Evolutionary conservation across 2,888 invertebrate species (phyloP), one percentile per base, ranked within the genome.

Genomic region (Pseudoips prasinana): DNA sequence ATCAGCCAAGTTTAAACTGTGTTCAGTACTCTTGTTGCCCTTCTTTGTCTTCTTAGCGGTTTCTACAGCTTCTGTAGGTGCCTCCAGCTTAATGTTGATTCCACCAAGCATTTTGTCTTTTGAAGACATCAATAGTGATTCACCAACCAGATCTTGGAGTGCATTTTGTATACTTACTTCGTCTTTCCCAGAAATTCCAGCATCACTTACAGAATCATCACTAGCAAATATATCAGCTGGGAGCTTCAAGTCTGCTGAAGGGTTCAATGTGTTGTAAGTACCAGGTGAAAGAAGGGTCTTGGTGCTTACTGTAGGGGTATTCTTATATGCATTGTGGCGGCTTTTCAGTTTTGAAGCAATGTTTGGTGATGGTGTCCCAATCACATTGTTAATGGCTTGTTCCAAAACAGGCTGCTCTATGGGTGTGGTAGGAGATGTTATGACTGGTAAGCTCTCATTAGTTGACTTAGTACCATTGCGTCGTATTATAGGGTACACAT

Each of bases 151-250:
- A 22, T 83, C 78, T 32, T 73, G 62, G 1, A 84, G 53, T 9
- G 69, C 54, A 48, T 66, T 73, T 25, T 70, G 67, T 10, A 72
- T 51, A 10, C 31, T 50, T 2, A 73, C 39, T 25, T 84, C 84
- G 28, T 86, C 87, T 7, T 61, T 34, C 7, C 64, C 43, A 19
- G 64, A 44, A 1, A 76, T 45, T 6, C 87, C 82, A 19, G 77
- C 68, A 34, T 88, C 88, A 45, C 86, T 83, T 0, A 73, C 70
- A 7, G 88, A 87, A 46, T 89, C 89, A 49, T 89, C 89, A 51
- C 85, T 87, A 26, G 89, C 89, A 64, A 90, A 89, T 60, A 89
- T 89, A 43, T 90, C 85, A 33, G 84, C 86, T 4, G 89, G 89
- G 10, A 89, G 66, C 53, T 73, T 86, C 40, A 85, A 69, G 47